phyloP scores from a whole-genome alignment of 2,888 invertebrate genomes.

The Embidobia sp. region DNA sequence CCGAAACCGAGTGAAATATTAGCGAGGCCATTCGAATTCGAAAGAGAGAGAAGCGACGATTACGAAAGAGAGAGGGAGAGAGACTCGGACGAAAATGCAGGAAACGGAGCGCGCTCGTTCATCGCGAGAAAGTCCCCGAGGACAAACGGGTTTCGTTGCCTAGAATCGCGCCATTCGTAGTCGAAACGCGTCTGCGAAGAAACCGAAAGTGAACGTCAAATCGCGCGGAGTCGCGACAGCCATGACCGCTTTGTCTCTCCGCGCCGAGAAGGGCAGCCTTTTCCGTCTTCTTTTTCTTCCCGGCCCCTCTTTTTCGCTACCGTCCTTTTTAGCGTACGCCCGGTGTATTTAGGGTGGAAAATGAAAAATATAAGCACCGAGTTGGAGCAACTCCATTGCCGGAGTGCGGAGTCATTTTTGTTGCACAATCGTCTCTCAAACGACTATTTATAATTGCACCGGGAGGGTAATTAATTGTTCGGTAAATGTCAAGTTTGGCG shows the following conservation, averaged over 20 bases:
- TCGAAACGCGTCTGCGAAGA: slow-evolving; percentile 43
- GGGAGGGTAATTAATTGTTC: too few relatives aligned
- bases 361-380: too few relatives aligned
- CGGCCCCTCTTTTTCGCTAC: too few relatives aligned
- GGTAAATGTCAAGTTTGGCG: too few relatives aligned
- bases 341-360: too few relatives aligned
- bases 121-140: slow-evolving; percentile 43
- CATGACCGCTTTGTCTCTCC: slow-evolving; percentile 13
- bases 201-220: slow-evolving; percentile 57
- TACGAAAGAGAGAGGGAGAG: slow-evolving; percentile 11
- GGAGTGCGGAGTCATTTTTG: too few relatives aligned
- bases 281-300: too few relatives aligned
- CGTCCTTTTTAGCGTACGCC: too few relatives aligned
- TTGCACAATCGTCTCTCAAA: too few relatives aligned
- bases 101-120: slow-evolving; percentile 33
- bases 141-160: slow-evolving; percentile 51
- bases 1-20: slow-evolving; percentile 33
- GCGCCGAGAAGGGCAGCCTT: too few relatives aligned
- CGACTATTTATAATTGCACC: too few relatives aligned
- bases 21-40: slow-evolving; percentile 42
- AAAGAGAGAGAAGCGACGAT: slow-evolving; percentile 16
- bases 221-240: slow-evolving; percentile 30
- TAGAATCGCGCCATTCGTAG: slow-evolving; percentile 51
- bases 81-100: slow-evolving; percentile 38
- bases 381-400: too few relatives aligned